These are phyloP conservation scores for Peromyscus aztecus DNA, from an alignment of 2,797 vertebrate genomes.

Conservation along the genomic window DNA sequence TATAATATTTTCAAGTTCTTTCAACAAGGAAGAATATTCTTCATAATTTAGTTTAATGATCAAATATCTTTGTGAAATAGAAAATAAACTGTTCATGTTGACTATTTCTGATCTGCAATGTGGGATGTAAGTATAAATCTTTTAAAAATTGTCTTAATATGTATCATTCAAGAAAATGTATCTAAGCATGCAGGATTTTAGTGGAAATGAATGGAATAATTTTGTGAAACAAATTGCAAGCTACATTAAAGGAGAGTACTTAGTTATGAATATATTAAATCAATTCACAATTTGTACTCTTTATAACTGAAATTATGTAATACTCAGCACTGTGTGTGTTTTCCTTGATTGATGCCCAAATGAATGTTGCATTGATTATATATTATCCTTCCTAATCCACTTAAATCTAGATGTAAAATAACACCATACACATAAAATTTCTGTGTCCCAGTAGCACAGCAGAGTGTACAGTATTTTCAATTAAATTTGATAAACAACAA, in stretches of 20 bases:
- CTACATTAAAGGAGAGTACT: constrained; percentile 76
- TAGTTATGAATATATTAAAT: constrained; percentile 80
- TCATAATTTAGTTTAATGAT: constrained; percentile 50
- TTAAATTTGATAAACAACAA: constrained; percentile 72
- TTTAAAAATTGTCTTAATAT: constrained; percentile 48
- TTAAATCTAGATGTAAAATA: constrained; percentile 66
- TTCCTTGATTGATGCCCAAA: constrained; percentile 64
- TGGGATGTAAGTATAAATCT: constrained; percentile 48
- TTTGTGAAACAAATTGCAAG: constrained; percentile 75
- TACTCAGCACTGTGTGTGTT: not conserved
- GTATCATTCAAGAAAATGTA: constrained; percentile 67
- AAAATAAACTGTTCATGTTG: constrained; percentile 53
- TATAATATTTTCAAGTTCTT: constrained; percentile 50
- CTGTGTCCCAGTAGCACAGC: constrained; percentile 19
- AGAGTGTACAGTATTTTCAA: not conserved
- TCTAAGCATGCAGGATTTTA: constrained; percentile 54
- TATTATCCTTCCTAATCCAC: constrained; percentile 56
- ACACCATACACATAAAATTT: constrained; percentile 3
- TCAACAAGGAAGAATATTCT: constrained; percentile 45
- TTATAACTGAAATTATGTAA: constrained; percentile 41
- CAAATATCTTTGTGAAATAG: constrained; percentile 43
- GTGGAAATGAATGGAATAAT: constrained; percentile 77
- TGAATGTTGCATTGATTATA: constrained; percentile 65
- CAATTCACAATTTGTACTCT: constrained; percentile 57
- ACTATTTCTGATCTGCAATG: constrained; percentile 44